Conservation (phyloP, 2,797 vertebrate genomes). For the Lycodopsis pacificus region DNA sequence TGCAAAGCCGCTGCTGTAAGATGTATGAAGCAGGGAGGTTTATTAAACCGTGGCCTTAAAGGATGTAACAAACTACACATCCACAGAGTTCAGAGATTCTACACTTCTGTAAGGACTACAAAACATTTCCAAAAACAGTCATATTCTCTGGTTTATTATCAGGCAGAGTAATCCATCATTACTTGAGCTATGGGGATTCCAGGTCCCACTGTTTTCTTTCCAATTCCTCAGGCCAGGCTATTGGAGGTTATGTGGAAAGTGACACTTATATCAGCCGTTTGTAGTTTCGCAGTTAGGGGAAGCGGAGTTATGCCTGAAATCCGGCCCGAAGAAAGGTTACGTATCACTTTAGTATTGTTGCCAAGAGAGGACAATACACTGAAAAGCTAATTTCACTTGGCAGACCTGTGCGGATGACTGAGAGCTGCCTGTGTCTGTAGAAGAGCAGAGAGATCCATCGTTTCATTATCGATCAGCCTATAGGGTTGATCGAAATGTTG, state of each 20-base stretch:
- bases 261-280: conserved; percentile 71
- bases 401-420: conserved; percentile 30
- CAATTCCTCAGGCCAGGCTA: conserved; percentile 56
- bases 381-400: conserved; percentile 64
- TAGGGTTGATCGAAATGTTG: conserved; percentile 27
- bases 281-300: conserved; percentile 60
- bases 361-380: conserved; percentile 67
- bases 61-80: conserved; percentile 4
- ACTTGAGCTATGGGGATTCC: conserved; percentile 48
- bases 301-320: conserved; percentile 62
- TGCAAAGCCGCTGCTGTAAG: neutral
- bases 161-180: conserved; percentile 66
- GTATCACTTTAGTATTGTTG: conserved; percentile 52
- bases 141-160: conserved; percentile 67
- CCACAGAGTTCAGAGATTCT: conserved; percentile 26
- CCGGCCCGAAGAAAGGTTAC: conserved; percentile 45
- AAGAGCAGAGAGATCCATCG: conserved; percentile 37
- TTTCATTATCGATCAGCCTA: conserved; percentile 47
- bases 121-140: conserved; percentile 51
- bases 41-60: conserved; percentile 5
- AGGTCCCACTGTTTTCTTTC: conserved; percentile 66
- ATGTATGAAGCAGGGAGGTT: conserved; percentile 1
- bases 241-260: conserved; percentile 68
- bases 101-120: conserved; percentile 37
- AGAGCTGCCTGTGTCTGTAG: conserved; percentile 38